Conservation (phyloP, 2,113 vertebrate genomes). For the Phrynosoma platyrhinos region DNA sequence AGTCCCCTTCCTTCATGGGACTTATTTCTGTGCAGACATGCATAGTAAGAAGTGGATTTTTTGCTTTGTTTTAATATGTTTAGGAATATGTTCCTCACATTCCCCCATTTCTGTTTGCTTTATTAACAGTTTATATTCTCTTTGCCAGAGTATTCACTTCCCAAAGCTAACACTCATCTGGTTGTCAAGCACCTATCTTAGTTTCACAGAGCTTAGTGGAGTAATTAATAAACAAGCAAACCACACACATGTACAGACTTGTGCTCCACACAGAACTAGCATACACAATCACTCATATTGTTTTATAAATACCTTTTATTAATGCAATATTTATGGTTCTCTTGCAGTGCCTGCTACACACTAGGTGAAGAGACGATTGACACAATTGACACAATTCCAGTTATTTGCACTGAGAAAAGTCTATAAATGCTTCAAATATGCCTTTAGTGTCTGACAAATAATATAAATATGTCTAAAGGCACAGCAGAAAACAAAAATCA, state of each 20-base stretch:
- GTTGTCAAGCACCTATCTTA: neutral
- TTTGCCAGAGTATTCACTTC: neutral
- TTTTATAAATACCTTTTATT: constrained; percentile 58
- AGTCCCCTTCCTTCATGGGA: neutral
- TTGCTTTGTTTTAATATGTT: neutral
- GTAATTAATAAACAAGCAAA: neutral
- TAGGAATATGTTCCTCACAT: neutral
- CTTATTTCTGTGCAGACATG: neutral
- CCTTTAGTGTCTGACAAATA: constrained; percentile 56
- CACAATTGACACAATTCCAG: constrained; percentile 69
- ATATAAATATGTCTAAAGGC: constrained; percentile 69
- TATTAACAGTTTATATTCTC: neutral
- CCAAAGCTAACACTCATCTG: neutral
- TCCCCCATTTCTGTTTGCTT: neutral
- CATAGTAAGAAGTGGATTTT: neutral
- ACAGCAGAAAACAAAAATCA: constrained; percentile 68
- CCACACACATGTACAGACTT: neutral
- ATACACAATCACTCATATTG: constrained; percentile 58
- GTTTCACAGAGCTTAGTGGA: neutral
- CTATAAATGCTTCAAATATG: constrained; percentile 66
- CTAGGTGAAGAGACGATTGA: constrained; percentile 68
- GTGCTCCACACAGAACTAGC: neutral
- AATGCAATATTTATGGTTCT: constrained; percentile 55
- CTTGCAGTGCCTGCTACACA: constrained; percentile 60
- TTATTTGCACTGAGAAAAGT: constrained; percentile 73